Evolutionary conservation across 2,888 invertebrate genomes (phyloP), one percentile per base, ranked within the genome.

Genomic region (Byasa hedistus): DNA sequence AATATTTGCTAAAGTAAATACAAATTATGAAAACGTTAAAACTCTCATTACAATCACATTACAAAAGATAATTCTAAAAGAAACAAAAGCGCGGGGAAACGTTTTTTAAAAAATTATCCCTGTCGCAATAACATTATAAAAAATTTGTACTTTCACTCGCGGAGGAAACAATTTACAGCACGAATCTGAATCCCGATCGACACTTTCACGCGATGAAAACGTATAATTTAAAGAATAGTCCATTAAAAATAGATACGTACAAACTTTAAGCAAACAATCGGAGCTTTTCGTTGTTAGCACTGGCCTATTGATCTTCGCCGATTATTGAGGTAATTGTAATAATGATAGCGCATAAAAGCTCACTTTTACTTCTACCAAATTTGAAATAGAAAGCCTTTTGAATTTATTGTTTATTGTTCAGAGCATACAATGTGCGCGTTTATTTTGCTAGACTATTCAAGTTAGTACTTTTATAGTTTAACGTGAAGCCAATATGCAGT

Each of bases 141-240:
- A 62, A 67, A 63, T 59, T 56, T 51, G 22, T 73, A 85, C 88
- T 89, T 89, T 89, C 90, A 82, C 87, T 82, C 64, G 61, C 71
- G 79, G 75, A 79, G 79, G 78, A 82, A 81, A 82, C 79, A 75
- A 82, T 83, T 83, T 81, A 73, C 78, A 76, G 74, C 74, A 76
- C 74, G 76, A 71, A 79, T 82, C 84, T 80, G 79, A 79, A 80
- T 85, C 79, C 80, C 80, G 79, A 79, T 80, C 73, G 76, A 78
- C 80, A 85, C 87, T 87, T 87, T 89, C 84, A 80, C 84, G 76
- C 78, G 77, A 76, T 76, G 76, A 78, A 83, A 82, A 87, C 83
- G 79, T 84, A 80, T 86, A 87, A 87, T 89, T 88, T 87, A 76
- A 84, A 81, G 80, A 87, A 83, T 82, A 80, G 81, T 71, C 78